Base-by-base conservation (phyloP, 2,113 vertebrate species). In the Seriola aureovittata region DNA sequence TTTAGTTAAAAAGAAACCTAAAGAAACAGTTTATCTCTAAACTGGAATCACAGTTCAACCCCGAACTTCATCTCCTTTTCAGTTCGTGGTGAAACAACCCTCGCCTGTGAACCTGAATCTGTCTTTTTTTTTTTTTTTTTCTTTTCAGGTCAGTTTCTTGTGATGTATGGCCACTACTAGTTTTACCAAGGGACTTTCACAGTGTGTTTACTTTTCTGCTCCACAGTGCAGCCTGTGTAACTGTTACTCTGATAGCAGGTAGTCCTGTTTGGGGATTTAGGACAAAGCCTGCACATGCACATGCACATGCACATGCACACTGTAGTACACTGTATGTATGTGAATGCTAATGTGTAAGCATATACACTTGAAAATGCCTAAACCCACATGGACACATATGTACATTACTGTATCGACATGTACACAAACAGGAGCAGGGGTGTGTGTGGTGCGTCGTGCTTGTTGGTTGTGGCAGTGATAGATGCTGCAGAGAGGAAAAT, bases 151-250 rank as follows among this genome's bases (percentile, higher is more conserved):
- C 87, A 88, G n/a, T 86, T 86, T 88, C 63, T 69, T 80, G 50
- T 94, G 92, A 94, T 91, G 65, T 90, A 92, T 91, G 85, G 68
- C 84, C 87, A 62, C 85, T 75, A 79, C 71, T 82, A 46, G 78
- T 87, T 84, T 76, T 65, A 84, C 78, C 90, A 77, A 71, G 90
- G 82, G 86, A 91, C 82, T 65, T 91, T 86, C 88, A 76, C 71
- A 71, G 50, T 81, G 66, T 91, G 83, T 92, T 93, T 94, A 89
- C 91, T 76, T 82, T 84, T 81, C 85, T 85, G 80, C 83, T 88
- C 77, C 75, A 77, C 69, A 40, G 79, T 32, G 1, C 71, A 77
- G 80, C 67, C 69, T 87, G 80, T 84, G 77, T 74, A 90, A 85
- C 83, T 88, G 72, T 66, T 66, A 60, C 62, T 82, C 62, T 79